Evolutionary conservation across 2,113 vertebrate genomes (phyloP), one percentile per base, ranked within the genome.

Genomic region (Eudyptes chrysolophus): DNA sequence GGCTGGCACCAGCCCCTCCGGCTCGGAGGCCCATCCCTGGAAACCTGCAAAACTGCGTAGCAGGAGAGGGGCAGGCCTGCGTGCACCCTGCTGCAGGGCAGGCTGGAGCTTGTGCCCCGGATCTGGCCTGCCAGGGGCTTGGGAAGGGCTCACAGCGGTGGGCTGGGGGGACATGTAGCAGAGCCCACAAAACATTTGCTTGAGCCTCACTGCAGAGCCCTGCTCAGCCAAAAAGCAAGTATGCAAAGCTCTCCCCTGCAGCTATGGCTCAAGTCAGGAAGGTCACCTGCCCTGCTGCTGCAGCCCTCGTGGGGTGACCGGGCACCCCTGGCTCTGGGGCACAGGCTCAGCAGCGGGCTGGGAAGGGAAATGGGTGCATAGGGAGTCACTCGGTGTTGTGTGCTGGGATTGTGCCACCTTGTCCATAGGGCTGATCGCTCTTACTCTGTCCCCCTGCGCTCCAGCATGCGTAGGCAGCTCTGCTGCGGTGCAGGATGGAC

Each of bases 61-160:
- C 61, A 61, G 32, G 29, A 94, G 76, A 57, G 30, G 54, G 52
- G n/a, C 11, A 18, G 55, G 32, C 20, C 44, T 55, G 38, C 0
- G 0, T 0, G 2, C 16, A 19, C 22, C 36, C 42, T n/a, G 72
- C 72, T 85, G 58, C 1, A 1, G 36, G 24, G 54, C 72, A 65
- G 40, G 40, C 61, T 62, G 55, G 65, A 64, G 48, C 42, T 66
- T 32, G 27, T 72, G 42, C 79, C 20, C 61, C 1, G 1, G 2
- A 3, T 36, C 34, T 54, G 40, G 36, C 36, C 27, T 0, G 0
- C 4, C 1, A 2, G 44, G 27, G 13, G 8, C 11, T 91, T 68
- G 80, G 69, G 36, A 90, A 74, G 2, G 19, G 84, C 46, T 77
- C 9, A 6, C 34, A 77, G 69, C 30, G 84, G 46, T 0, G 0